Base-by-base conservation (phyloP, 1,140 invertebrate species). In the Cheumatopsyche charites region DNA sequence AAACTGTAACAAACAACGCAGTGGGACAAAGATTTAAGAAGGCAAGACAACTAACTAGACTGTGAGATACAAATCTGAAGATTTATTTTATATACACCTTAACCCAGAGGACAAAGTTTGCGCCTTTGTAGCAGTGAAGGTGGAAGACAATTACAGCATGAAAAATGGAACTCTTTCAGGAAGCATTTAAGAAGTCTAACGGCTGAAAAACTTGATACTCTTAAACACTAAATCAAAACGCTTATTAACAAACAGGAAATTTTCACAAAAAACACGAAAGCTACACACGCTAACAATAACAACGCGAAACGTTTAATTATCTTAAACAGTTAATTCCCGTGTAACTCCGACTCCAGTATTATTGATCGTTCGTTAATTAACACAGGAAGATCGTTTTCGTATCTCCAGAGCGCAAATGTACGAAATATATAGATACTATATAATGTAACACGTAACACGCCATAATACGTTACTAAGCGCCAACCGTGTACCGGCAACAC, bases 1-100 rank as follows among this genome's bases (percentile, higher is more conserved):
- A 68, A 68, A 23, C 26, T 25, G 66, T 41, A 21, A 58, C 55
- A 23, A 58, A 58, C 47, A 36, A 68, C 66, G 55, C 49, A 67
- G 43, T 45, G 55, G 19, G 63, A 4, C 23, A 36, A 21, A 67
- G 65, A 63, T 63, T 63, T 63, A 63, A 13, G 19, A 21, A 63
- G 62, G 29, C 29, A 9, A 36, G 15, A 52, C 15, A 52, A 52
- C 26, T 6, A 29, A 63, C 65, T 67, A 67, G 43, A 67, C 43
- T 55, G 47, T 36, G 66, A 26, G 47, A 68, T 55, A 68, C 13
- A 25, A 58, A 68, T 68, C 49, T 41, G 43, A 42, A 55, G 25
- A 58, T 68, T 68, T 68, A 68, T 68, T 41, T 63, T 42, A 25
- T 21, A 13, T 15, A 11, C 47, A 55, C 12, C 45, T 42, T 55